Evolutionary conservation across 2,888 invertebrate species (phyloP).

Genomic region (Sympetrum striolatum): DNA sequence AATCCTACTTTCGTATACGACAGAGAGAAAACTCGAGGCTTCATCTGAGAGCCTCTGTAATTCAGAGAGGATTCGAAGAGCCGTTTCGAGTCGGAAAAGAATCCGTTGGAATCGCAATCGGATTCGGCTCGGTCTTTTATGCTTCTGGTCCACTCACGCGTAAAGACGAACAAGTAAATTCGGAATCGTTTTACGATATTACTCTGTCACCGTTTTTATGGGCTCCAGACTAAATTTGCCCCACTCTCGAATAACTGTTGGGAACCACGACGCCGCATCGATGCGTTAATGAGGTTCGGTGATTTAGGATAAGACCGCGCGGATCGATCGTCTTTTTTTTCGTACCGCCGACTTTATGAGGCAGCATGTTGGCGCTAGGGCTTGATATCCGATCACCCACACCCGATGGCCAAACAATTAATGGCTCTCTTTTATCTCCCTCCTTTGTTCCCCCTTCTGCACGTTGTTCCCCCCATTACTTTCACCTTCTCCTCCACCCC

Average conservation of each 20-base stretch:
- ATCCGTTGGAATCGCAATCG: too few species aligned
- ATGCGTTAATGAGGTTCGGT: background rate
- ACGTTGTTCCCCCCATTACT: background rate
- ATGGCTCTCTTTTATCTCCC: background rate
- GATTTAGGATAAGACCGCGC: background rate
- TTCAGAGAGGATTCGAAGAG: too few species aligned
- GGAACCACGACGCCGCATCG: background rate
- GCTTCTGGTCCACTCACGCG: background rate
- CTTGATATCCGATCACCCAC: slow-evolving; percentile 14
- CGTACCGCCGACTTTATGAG: background rate
- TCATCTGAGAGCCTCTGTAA: too few species aligned
- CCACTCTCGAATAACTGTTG: background rate
- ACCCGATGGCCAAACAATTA: background rate
- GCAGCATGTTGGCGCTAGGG: background rate
- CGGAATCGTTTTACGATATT: background rate
- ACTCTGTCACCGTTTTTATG: background rate
- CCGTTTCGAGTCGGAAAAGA: too few species aligned
- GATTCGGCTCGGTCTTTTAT: background rate
- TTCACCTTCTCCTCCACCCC: background rate
- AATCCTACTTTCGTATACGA: too few species aligned
- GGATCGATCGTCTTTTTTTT: background rate
- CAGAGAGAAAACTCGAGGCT: too few species aligned
- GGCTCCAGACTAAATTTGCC: background rate
- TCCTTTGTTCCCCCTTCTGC: background rate
- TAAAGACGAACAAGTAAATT: background rate